Evolutionary conservation across 1,140 invertebrate species (phyloP).

Genomic region (Yoshiicerus persimilis): DNA sequence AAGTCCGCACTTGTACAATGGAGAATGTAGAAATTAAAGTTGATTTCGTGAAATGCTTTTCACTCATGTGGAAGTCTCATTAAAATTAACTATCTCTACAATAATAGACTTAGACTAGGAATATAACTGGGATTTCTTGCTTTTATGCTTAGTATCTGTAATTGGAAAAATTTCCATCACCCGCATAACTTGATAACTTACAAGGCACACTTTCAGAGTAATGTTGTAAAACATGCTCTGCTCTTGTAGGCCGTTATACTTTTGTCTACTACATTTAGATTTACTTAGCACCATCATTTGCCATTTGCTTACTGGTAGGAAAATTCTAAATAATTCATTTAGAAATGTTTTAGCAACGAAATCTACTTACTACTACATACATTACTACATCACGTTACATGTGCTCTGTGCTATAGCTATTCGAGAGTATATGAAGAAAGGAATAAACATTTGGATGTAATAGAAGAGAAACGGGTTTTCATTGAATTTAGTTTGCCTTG

Average conservation of each 20-base stretch:
- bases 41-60: neutral
- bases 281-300: neutral
- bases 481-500: conserved; percentile 4
- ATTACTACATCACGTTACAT: neutral
- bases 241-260: neutral
- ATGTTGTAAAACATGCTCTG: neutral
- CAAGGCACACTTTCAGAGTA: neutral
- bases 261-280: neutral
- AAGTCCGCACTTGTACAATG: neutral
- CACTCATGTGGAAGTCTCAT: neutral
- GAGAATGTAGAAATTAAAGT: neutral
- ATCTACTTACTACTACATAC: neutral
- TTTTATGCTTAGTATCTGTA: neutral
- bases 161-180: neutral
- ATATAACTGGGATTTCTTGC: neutral
- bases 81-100: neutral
- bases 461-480: neutral
- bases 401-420: neutral
- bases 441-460: neutral
- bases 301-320: neutral
- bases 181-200: neutral
- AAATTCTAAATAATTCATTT: neutral
- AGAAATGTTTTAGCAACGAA: neutral
- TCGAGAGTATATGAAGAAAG: neutral
- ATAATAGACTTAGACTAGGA: neutral